Evolutionary conservation across 2,888 invertebrate species (phyloP).

Genomic region (Helleia helle): DNA sequence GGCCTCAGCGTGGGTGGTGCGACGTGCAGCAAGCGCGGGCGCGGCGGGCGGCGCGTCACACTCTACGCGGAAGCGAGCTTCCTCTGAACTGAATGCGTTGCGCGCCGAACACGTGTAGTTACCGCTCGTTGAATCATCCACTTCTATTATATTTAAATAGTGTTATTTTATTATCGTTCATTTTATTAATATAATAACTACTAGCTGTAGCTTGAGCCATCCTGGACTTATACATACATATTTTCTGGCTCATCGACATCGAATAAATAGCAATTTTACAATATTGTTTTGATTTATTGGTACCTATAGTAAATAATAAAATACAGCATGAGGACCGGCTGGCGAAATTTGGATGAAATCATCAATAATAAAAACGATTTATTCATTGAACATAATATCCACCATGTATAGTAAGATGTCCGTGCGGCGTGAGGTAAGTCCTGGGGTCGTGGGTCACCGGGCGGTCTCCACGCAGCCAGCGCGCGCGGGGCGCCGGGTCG

Average conservation of each 20-base stretch:
- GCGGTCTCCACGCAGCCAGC: slow-evolving; percentile 81
- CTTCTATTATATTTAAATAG: slow-evolving; percentile 65
- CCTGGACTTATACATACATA: too few relatives aligned
- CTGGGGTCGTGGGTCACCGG: slow-evolving; percentile 82
- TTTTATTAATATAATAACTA: too few relatives aligned
- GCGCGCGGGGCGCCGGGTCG: slow-evolving; percentile 82
- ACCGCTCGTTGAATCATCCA: slow-evolving; percentile 81
- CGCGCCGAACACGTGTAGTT: slow-evolving; percentile 89
- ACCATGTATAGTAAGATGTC: slow-evolving; percentile 83
- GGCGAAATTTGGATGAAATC: too few relatives aligned
- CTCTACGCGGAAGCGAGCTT: slow-evolving; percentile 84
- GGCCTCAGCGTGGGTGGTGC: slow-evolving; percentile 79
- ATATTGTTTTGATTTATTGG: too few relatives aligned
- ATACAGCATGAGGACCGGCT: too few relatives aligned
- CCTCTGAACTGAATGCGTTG: slow-evolving; percentile 88
- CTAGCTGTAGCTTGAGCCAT: too few relatives aligned
- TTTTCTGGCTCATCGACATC: too few relatives aligned
- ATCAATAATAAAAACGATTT: neutral
- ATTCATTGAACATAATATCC: slow-evolving; percentile 27
- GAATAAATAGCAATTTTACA: too few relatives aligned
- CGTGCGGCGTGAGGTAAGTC: slow-evolving; percentile 80
- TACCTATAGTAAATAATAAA: too few relatives aligned
- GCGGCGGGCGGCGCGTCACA: slow-evolving; percentile 84
- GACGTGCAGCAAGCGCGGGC: slow-evolving; percentile 79
- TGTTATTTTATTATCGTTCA: too few relatives aligned